Percentiles rank a stretch among this genome's conserved stretches.
Evolutionary conservation across 2,797 vertebrate species (phyloP).

Genomic region (Atherinosoma microstoma): DNA sequence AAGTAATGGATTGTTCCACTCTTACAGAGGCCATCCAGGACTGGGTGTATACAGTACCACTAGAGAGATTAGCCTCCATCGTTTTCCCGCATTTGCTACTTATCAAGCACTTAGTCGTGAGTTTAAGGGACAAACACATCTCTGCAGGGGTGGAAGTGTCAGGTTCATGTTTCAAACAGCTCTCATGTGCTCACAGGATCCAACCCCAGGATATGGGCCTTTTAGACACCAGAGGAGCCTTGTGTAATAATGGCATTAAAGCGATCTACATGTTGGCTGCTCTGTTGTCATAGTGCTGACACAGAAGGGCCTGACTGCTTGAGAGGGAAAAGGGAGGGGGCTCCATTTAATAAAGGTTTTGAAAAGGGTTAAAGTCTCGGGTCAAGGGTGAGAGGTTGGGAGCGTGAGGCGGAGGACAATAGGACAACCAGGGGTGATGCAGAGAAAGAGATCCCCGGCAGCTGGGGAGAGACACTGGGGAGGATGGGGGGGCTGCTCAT

Average conservation of each 20-base stretch:
- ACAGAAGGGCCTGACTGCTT: constrained; percentile 40
- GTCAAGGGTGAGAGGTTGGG: constrained; percentile 81
- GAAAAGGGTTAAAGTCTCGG: constrained; percentile 65
- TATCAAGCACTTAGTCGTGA: constrained; percentile 40
- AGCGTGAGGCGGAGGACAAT: constrained; percentile 70
- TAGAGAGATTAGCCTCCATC: constrained; percentile 29
- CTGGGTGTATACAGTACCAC: background rate
- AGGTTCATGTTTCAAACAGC: constrained; percentile 56
- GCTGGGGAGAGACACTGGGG: constrained; percentile 56
- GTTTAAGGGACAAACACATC: constrained; percentile 18
- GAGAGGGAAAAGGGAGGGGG: constrained; percentile 38
- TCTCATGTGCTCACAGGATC: constrained; percentile 54
- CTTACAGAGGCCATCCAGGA: background rate
- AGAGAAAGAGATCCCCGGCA: constrained; percentile 73
- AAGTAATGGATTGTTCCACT: constrained; percentile 39
- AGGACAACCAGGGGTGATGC: constrained; percentile 35
- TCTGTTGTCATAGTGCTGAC: constrained; percentile 74
- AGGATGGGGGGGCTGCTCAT: constrained; percentile 58
- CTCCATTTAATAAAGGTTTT: constrained; percentile 55
- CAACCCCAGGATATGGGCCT: constrained; percentile 39
- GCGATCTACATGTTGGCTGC: constrained; percentile 51
- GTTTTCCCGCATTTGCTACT: constrained; percentile 28
- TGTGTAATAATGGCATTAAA: constrained; percentile 69
- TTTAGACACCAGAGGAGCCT: constrained; percentile 37
- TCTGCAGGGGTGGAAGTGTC: constrained; percentile 46